phyloP scores from a whole-genome alignment of 2,797 vertebrate species.

The Parambassis ranga region DNA sequence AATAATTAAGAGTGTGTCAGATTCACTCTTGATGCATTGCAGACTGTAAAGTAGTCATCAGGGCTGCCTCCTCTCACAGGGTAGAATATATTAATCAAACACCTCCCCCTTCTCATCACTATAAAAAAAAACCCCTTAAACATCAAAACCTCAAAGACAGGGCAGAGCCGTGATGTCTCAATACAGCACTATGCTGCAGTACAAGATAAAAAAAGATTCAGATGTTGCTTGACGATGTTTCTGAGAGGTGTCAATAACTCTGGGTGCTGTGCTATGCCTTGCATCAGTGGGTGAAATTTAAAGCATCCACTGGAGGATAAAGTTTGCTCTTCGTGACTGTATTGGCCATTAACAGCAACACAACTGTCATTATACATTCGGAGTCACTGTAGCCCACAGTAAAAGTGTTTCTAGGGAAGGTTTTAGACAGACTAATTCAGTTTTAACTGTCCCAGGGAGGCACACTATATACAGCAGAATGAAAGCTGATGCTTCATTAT shows the following conservation, averaged over 20 bases:
- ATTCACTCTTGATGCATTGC: neutral
- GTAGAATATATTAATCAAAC: no score
- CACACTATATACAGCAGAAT: conserved; percentile 27
- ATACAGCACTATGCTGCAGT: no score
- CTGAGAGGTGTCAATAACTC: no score
- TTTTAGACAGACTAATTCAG: conserved; percentile 32
- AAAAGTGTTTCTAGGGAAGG: conserved; percentile 19
- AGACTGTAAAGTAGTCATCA: no score
- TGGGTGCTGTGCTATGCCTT: neutral
- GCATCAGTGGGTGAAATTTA: neutral
- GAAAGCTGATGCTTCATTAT: conserved; percentile 43
- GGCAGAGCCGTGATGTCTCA: neutral
- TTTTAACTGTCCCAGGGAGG: conserved; percentile 26
- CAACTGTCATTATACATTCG: neutral
- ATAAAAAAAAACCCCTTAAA: accelerated
- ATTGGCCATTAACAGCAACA: neutral
- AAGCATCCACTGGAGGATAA: neutral
- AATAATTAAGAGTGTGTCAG: neutral
- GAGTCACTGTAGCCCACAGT: conserved; percentile 20
- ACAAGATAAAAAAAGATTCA: no score
- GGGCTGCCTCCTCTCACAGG: no score
- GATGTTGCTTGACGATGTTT: no score
- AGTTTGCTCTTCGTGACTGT: neutral
- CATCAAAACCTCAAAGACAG: neutral
- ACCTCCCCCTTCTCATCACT: no score